Percentiles rank a stretch among this genome's conserved stretches.
These are phyloP conservation scores for Ylistrum balloti DNA, from an alignment of 1,140 invertebrate genomes.

Conservation along the genomic window DNA sequence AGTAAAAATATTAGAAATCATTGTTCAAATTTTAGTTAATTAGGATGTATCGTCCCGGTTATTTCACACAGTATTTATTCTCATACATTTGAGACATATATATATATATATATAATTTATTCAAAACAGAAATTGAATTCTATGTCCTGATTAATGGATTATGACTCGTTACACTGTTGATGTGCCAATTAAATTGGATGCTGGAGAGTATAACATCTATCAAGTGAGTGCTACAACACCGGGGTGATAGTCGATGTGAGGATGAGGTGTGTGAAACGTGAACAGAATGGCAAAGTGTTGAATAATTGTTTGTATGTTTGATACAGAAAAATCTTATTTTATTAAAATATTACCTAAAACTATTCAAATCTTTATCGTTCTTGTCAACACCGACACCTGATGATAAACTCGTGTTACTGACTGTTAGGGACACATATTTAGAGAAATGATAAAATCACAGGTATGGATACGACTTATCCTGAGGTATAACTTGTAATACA, in stretches of 20 bases:
- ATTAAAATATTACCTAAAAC: neutral
- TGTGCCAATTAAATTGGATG: conserved; percentile 34
- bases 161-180: neutral
- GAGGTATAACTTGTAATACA: too few species aligned
- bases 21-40: neutral
- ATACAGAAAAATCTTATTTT: neutral
- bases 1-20: conserved; percentile 7
- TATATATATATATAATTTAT: conserved; percentile 33
- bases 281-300: neutral
- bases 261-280: neutral
- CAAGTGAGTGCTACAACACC: neutral
- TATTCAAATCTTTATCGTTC: neutral
- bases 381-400: neutral
- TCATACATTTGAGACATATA: neutral
- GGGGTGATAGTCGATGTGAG: neutral
- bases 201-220: neutral
- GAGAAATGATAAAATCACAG: too few species aligned
- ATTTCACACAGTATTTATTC: neutral
- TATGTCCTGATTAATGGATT: neutral
- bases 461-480: too few species aligned
- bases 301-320: neutral
- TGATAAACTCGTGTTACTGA: too few species aligned
- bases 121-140: neutral
- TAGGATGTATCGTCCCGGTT: neutral
- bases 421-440: too few species aligned